A percentile compares a stretch with the other conserved stretches of the same genome.
phyloP scores from a whole-genome alignment of 2,113 vertebrate genomes.

The Synodontis membranacea region DNA sequence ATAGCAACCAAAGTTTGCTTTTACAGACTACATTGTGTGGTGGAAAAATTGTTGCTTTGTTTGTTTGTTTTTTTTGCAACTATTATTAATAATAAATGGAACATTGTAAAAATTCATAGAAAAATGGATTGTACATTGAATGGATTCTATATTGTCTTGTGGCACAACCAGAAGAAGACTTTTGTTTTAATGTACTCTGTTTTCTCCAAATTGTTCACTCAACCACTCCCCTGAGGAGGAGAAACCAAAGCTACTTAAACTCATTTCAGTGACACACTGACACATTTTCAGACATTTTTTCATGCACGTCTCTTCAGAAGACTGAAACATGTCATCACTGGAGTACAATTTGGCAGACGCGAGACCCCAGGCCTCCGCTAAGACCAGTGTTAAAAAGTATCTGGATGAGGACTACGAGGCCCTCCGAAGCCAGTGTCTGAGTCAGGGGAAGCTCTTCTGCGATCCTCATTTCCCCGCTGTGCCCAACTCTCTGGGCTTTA shows the following conservation, averaged over 20 bases:
- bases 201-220: not conserved
- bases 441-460: slow-evolving; percentile 74
- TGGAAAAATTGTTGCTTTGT: no score
- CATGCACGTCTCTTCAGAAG: not conserved
- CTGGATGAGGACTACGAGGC: slow-evolving; percentile 80
- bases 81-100: no score
- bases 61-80: no score
- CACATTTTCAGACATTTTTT: not conserved
- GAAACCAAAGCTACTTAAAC: not conserved
- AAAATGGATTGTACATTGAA: no score
- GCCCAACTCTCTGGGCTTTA: slow-evolving; percentile 79
- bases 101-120: no score
- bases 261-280: not conserved
- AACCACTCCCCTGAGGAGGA: not conserved
- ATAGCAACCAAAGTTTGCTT: no score
- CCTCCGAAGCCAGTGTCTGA: slow-evolving; percentile 71
- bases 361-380: not conserved
- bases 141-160: no score
- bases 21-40: no score
- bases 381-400: slow-evolving; percentile 57
- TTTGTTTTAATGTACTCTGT: not conserved
- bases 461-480: slow-evolving; percentile 82
- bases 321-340: not conserved
- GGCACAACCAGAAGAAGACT: not conserved
- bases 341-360: not conserved